Conservation (phyloP, 2,797 vertebrate species). For the Girardinus metallicus region DNA sequence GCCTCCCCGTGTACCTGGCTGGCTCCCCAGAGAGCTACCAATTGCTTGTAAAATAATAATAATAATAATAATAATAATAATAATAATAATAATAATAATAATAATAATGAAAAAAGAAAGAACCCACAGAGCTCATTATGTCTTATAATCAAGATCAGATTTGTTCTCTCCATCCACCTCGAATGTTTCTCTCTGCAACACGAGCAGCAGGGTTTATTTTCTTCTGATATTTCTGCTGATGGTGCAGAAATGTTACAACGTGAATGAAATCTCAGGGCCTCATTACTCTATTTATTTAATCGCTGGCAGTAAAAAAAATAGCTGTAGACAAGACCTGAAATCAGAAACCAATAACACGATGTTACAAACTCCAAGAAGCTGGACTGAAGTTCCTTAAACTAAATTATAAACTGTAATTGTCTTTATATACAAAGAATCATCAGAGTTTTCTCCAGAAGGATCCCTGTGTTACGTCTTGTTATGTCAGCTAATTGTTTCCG, state of each 20-base stretch:
- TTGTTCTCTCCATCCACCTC: conserved; percentile 38
- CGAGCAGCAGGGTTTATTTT: conserved; percentile 46
- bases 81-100: conserved; percentile 24
- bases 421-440: background rate
- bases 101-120: conserved; percentile 30
- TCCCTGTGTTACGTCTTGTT: background rate
- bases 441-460: background rate
- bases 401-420: background rate
- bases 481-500: background rate
- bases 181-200: conserved; percentile 6
- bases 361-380: conserved; percentile 2
- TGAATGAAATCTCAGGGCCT: conserved; percentile 18
- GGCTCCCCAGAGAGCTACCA: conserved; percentile 52
- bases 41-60: conserved; percentile 59
- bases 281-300: conserved; percentile 37
- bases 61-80: conserved; percentile 8
- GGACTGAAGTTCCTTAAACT: background rate
- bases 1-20: conserved; percentile 52
- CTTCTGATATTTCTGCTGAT: conserved; percentile 40
- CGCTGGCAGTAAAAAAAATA: conserved; percentile 24
- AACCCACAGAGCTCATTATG: conserved; percentile 49
- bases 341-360: conserved; percentile 2
- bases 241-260: conserved; percentile 22
- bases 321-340: conserved; percentile 6
- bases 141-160: conserved; percentile 60